These are phyloP conservation scores for Ctenopoma kingsleyae DNA, from an alignment of 2,797 vertebrate species.

Conservation along the genomic window DNA sequence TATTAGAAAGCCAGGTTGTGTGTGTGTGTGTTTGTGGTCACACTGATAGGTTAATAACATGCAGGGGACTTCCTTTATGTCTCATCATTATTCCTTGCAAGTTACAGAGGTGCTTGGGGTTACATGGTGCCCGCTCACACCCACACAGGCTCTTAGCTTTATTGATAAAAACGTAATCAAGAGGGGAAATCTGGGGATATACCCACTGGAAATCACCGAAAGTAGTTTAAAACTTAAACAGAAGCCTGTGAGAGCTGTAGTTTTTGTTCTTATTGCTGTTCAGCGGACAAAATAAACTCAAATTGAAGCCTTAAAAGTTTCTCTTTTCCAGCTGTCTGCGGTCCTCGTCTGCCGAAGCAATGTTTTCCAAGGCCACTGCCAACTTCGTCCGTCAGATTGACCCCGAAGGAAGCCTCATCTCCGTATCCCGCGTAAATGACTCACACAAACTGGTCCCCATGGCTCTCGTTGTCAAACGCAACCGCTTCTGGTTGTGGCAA, in stretches of 20 bases:
- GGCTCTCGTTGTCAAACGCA: conserved; percentile 89
- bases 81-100: conserved; percentile 1
- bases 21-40: conserved; percentile 19
- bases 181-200: conserved; percentile 13
- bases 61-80: conserved; percentile 25
- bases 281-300: background rate
- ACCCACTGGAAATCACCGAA: conserved; percentile 16
- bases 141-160: background rate
- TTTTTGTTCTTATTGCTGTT: background rate
- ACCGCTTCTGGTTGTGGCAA: conserved; percentile 89
- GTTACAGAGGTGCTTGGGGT: background rate
- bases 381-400: conserved; percentile 91
- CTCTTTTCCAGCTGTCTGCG: conserved; percentile 28
- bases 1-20: background rate
- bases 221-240: background rate
- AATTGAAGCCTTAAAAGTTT: conserved; percentile 5
- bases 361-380: conserved; percentile 94
- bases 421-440: conserved; percentile 88
- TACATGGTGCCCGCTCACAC: background rate
- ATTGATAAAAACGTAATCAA: background rate
- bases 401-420: conserved; percentile 87
- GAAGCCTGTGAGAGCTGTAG: background rate
- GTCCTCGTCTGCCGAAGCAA: conserved; percentile 52
- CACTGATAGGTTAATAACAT: background rate
- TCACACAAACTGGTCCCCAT: conserved; percentile 88